Conservation (phyloP, 2,797 vertebrate species). For the Parambassis ranga region DNA sequence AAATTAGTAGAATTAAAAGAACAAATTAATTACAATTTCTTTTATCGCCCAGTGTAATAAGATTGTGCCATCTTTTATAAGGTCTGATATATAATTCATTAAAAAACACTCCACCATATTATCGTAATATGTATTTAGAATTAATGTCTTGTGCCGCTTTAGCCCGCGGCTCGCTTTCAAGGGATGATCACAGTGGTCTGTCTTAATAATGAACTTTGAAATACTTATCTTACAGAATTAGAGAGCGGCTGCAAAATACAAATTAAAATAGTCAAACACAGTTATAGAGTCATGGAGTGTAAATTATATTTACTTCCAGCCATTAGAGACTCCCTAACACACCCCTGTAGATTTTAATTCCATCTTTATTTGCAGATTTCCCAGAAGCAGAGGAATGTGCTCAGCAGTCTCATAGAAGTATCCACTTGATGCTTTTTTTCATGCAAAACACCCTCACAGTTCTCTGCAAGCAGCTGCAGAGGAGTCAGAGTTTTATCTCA, state of each 20-base stretch:
- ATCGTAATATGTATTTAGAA: neutral
- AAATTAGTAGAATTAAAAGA: neutral
- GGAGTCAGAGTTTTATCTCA: constrained; percentile 60
- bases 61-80: neutral
- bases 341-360: constrained; percentile 24
- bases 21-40: constrained; percentile 1
- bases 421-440: constrained; percentile 19
- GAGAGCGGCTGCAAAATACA: constrained; percentile 11
- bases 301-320: constrained; percentile 16
- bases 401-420: neutral
- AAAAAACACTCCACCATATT: neutral
- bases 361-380: constrained; percentile 49
- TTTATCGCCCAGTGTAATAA: neutral
- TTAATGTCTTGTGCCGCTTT: constrained; percentile 1
- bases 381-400: neutral
- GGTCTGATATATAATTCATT: neutral
- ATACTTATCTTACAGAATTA: constrained; percentile 9
- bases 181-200: neutral
- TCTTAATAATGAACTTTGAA: constrained; percentile 28
- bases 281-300: neutral
- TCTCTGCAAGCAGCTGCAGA: constrained; percentile 7
- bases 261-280: constrained; percentile 21
- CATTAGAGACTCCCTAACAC: constrained; percentile 22
- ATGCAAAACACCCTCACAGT: constrained; percentile 12
- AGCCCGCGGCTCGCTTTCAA: neutral